phyloP scores from a whole-genome alignment of 2,888 invertebrate genomes.

The Euclidia mi region DNA sequence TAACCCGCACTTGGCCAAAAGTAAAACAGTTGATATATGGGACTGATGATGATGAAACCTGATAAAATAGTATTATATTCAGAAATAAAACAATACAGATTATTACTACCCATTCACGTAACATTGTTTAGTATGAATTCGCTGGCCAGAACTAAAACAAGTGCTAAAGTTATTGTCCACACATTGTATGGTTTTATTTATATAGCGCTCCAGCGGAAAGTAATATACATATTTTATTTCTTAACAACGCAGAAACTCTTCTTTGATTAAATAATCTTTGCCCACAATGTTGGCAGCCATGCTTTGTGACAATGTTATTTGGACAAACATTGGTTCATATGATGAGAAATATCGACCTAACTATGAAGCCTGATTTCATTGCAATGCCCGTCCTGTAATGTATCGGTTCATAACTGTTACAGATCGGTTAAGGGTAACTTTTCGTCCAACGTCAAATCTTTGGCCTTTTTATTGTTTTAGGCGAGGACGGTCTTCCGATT shows the following conservation, averaged over 20 bases:
- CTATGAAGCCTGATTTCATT: conserved; percentile 12
- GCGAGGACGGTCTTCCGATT: conserved; percentile 35
- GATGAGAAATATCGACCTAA: conserved; percentile 33
- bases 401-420: conserved; percentile 27
- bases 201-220: not conserved
- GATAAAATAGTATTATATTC: too few relatives aligned
- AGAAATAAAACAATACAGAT: too few relatives aligned
- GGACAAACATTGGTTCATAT: conserved; percentile 36
- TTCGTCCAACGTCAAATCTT: conserved; percentile 42
- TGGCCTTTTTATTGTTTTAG: conserved; percentile 46
- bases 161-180: too few relatives aligned
- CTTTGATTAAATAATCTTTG: conserved; percentile 23
- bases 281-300: not conserved
- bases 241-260: conserved; percentile 8
- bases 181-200: not conserved
- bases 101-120: too few relatives aligned
- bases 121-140: too few relatives aligned
- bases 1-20: too few relatives aligned
- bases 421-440: conserved; percentile 36
- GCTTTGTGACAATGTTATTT: conserved; percentile 27
- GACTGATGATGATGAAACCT: too few relatives aligned
- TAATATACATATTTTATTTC: not conserved
- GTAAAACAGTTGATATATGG: too few relatives aligned
- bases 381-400: conserved; percentile 8
- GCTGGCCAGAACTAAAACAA: too few relatives aligned